Evolutionary conservation across 2,888 invertebrate genomes (phyloP).

Genomic region (Trachelus iudaicus): DNA sequence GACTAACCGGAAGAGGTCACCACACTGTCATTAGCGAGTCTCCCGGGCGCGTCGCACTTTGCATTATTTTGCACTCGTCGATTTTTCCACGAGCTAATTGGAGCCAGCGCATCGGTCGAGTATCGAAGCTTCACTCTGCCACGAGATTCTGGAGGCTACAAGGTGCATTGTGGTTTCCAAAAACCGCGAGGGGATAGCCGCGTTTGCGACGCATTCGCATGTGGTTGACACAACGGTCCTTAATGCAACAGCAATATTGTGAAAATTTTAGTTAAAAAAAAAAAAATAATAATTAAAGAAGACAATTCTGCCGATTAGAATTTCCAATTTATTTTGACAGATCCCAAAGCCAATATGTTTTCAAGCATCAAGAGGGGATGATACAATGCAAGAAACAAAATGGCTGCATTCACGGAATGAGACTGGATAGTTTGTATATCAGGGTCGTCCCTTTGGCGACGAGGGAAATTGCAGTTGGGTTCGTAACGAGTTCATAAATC

Average conservation of each 20-base stretch:
- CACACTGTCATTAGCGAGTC: neutral
- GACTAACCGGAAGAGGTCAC: neutral
- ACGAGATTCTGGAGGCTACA: constrained; percentile 11
- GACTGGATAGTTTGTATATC: neutral
- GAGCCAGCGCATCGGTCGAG: constrained; percentile 1
- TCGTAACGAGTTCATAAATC: constrained; percentile 45
- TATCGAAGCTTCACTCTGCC: constrained; percentile 20
- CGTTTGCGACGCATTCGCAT: neutral
- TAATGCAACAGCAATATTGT: neutral
- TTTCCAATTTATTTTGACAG: neutral
- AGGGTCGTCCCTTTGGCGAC: neutral
- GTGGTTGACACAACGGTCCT: neutral
- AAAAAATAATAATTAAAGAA: neutral
- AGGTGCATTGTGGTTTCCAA: neutral
- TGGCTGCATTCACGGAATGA: neutral
- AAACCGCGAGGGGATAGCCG: neutral
- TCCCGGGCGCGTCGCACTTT: neutral
- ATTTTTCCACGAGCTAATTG: constrained; percentile 29
- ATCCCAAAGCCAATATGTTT: neutral
- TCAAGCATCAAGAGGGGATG: neutral
- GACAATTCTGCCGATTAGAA: neutral
- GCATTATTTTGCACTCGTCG: constrained; percentile 2
- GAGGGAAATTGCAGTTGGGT: neutral
- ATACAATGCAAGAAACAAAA: neutral
- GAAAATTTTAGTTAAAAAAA: neutral